A percentile compares a stretch with the other conserved stretches of the same genome.
Evolutionary conservation across 1,140 invertebrate species (phyloP).

Genomic region (Harlomillsia oculata): DNA sequence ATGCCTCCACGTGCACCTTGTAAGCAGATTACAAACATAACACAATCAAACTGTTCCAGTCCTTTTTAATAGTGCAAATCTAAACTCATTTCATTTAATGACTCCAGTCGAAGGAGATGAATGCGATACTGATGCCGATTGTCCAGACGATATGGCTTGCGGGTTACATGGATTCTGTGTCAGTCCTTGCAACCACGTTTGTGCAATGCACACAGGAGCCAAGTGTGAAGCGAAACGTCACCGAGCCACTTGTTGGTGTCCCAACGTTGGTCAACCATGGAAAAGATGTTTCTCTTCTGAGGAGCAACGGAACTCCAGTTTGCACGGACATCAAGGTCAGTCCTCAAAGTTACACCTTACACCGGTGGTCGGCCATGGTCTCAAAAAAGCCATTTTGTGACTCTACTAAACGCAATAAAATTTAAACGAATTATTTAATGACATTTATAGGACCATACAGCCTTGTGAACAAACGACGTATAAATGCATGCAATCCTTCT

Average conservation of each 20-base stretch:
- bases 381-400: too few species aligned
- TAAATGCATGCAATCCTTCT: constrained; percentile 24
- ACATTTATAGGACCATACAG: constrained; percentile 30
- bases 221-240: constrained; percentile 35
- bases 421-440: not conserved
- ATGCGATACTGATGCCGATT: constrained; percentile 32
- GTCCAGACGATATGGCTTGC: constrained; percentile 35
- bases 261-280: constrained; percentile 35
- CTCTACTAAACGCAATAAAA: not conserved
- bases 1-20: constrained; percentile 32
- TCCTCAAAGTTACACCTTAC: not conserved
- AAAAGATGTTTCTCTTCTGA: constrained; percentile 31
- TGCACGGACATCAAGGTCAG: constrained; percentile 26
- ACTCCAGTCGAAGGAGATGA: constrained; percentile 34
- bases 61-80: too few species aligned
- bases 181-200: constrained; percentile 35
- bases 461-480: constrained; percentile 27
- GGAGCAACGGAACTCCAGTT: constrained; percentile 27
- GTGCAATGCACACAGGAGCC: constrained; percentile 35
- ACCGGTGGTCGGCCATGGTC: too few species aligned
- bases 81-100: too few species aligned
- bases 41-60: not conserved
- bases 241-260: constrained; percentile 35
- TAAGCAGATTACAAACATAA: constrained; percentile 4
- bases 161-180: constrained; percentile 33